Conservation (phyloP, 2,797 vertebrate species). For the Emydoidea blandingii region DNA sequence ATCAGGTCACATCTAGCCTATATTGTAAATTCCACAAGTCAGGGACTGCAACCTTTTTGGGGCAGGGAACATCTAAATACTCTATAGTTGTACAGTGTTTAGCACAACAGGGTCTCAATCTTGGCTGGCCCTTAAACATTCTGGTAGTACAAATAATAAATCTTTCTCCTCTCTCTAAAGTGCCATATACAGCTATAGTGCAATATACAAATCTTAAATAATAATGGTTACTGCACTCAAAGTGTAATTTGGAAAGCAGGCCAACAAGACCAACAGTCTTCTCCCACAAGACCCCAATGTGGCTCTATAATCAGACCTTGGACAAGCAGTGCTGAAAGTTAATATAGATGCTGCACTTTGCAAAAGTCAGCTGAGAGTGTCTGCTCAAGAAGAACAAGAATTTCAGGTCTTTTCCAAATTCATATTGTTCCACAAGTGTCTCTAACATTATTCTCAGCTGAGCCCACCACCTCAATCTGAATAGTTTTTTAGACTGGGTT, state of each 20-base stretch:
- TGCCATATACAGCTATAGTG: not conserved
- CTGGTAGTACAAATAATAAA: slow-evolving; percentile 14
- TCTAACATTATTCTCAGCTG: not conserved
- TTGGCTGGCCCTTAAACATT: not conserved
- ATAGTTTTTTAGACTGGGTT: not conserved
- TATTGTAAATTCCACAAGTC: not conserved
- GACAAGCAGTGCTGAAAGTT: slow-evolving; percentile 31
- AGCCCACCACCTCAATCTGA: not conserved
- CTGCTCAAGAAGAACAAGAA: not conserved
- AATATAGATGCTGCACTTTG: not conserved
- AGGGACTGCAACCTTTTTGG: not conserved
- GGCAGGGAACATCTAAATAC: not conserved
- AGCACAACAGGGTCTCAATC: not conserved
- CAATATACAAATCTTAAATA: not conserved
- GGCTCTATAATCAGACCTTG: not conserved
- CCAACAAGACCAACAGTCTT: not conserved
- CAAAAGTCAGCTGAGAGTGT: not conserved
- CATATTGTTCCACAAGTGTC: not conserved
- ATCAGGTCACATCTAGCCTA: not conserved
- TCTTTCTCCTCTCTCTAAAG: not conserved
- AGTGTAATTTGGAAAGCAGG: not conserved
- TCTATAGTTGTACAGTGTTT: not conserved
- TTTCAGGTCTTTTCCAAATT: not conserved
- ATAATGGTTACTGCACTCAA: not conserved
- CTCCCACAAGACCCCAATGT: not conserved